Conservation (phyloP, 53 echinoderm and acorn worm genomes). For the Echinometra lucunter region DNA sequence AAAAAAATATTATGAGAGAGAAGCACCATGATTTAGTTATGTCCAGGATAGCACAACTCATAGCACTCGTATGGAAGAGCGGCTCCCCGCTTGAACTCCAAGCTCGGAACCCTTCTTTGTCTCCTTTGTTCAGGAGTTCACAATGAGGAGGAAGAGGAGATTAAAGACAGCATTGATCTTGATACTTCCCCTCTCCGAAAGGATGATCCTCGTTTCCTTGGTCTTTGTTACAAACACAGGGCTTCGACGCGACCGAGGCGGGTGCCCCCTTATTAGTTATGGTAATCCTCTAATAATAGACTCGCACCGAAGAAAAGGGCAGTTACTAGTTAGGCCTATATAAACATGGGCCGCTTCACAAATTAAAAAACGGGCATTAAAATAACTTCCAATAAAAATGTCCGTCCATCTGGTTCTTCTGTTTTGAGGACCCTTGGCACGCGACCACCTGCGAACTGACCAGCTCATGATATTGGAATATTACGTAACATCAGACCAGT, state of each 20-base stretch:
- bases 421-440: slow-evolving; percentile 4
- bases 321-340: background rate
- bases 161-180: slow-evolving; percentile 16
- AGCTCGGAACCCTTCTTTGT: too few relatives aligned
- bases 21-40: too few relatives aligned
- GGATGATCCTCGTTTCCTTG: background rate
- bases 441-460: background rate
- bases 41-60: too few relatives aligned
- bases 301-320: background rate
- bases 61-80: too few relatives aligned
- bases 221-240: slow-evolving; percentile 11
- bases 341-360: background rate
- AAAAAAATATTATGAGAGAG: too few relatives aligned
- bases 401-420: background rate
- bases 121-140: background rate
- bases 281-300: slow-evolving; percentile 3
- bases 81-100: too few relatives aligned
- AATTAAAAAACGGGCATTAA: background rate
- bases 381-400: background rate
- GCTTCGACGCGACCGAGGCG: background rate
- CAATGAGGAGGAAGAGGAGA: background rate
- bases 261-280: background rate
- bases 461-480: background rate
- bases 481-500: background rate
- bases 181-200: background rate